A percentile compares a stretch with the other conserved stretches of the same genome.
These are phyloP conservation scores for Megathymus violae DNA, from an alignment of 1,140 invertebrate genomes.

Conservation along the genomic window DNA sequence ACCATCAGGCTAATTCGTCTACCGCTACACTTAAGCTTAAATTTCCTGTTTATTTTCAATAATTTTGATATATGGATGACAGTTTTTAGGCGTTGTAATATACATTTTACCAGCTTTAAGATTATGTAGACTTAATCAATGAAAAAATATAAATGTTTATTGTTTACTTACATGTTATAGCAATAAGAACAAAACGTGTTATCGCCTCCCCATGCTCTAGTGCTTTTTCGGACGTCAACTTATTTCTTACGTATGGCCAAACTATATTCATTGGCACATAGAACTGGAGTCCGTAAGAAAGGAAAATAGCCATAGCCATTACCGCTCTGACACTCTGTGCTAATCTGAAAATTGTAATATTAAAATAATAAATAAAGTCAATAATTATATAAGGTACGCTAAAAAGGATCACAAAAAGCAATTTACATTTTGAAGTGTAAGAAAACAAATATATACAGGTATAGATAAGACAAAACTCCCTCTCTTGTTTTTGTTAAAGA, in stretches of 20 bases:
- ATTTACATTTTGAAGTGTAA: no score
- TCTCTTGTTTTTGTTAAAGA: no score
- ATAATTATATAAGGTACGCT: no score
- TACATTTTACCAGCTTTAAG: no score
- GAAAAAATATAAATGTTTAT: constrained; percentile 6
- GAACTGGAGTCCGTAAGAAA: constrained; percentile 95
- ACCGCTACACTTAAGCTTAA: no score
- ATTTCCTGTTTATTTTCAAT: no score
- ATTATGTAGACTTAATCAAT: no score
- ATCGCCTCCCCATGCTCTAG: constrained; percentile 87
- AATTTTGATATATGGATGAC: no score
- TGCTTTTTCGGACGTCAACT: constrained; percentile 84
- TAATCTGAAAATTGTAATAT: constrained; percentile 87
- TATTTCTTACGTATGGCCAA: constrained; percentile 89
- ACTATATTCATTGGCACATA: constrained; percentile 96
- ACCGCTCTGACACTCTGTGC: constrained; percentile 91
- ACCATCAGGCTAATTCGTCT: no score
- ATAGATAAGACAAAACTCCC: no score
- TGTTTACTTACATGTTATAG: constrained; percentile 91
- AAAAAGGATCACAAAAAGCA: constrained; percentile 5
- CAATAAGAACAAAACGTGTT: constrained; percentile 88
- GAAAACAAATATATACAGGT: no score
- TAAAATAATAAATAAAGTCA: constrained; percentile 28
- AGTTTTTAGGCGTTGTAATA: no score
- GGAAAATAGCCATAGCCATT: constrained; percentile 94